Evolutionary conservation across 2,888 invertebrate genomes (phyloP).

Genomic region (Dilophus febrilis): DNA sequence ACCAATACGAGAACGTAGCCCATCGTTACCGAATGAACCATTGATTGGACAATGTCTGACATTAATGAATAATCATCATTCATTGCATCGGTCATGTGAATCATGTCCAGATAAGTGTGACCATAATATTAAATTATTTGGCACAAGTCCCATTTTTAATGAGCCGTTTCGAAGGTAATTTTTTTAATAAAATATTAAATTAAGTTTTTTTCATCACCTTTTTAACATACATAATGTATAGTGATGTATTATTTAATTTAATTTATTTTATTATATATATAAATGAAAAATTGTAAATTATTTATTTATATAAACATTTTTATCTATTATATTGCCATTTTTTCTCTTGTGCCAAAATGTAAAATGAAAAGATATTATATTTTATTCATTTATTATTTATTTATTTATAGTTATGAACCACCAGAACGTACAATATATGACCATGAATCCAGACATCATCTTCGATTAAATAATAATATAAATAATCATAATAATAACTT

Average conservation of each 20-base stretch:
- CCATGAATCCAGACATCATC: constrained; percentile 20
- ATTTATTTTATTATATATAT: too few species aligned
- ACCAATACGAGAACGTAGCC: constrained; percentile 31
- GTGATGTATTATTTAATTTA: too few species aligned
- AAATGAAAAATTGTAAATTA: too few species aligned
- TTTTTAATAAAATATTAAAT: background rate
- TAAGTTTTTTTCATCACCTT: background rate
- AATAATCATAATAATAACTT: too few species aligned
- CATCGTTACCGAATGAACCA: constrained; percentile 26
- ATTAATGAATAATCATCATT: constrained; percentile 24
- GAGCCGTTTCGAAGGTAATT: constrained; percentile 28
- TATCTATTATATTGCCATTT: too few species aligned
- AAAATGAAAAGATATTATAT: too few species aligned
- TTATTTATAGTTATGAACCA: constrained; percentile 23
- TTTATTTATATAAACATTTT: too few species aligned
- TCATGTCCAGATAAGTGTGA: constrained; percentile 30
- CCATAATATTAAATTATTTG: constrained; percentile 23
- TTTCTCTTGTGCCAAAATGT: too few species aligned
- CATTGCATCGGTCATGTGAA: constrained; percentile 28
- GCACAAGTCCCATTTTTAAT: constrained; percentile 22
- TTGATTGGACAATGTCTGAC: constrained; percentile 18
- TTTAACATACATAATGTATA: too few species aligned
- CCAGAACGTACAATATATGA: constrained; percentile 27
- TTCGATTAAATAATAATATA: too few species aligned
- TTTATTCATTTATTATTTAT: constrained; percentile 1